These are phyloP conservation scores for Galagoides demidoff DNA, from an alignment of 2,797 vertebrate species.

Conservation along the genomic window DNA sequence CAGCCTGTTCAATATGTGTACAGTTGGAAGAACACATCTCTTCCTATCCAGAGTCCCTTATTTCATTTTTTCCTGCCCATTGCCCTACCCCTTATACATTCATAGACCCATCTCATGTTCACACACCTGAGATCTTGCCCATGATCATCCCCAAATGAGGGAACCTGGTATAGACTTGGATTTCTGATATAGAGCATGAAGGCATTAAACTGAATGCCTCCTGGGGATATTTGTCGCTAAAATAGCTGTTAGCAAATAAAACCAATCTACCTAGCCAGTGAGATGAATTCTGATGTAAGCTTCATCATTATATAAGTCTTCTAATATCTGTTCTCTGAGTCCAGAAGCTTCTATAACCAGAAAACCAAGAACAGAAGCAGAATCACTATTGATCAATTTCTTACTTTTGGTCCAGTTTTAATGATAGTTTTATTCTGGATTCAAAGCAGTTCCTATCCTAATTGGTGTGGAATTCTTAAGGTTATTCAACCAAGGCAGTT, in stretches of 20 bases:
- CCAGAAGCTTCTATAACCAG: neutral
- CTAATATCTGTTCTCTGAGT: neutral
- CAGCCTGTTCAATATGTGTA: slow-evolving; percentile 18
- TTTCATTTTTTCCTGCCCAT: neutral
- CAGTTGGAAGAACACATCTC: neutral
- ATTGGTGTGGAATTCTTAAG: neutral
- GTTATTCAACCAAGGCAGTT: neutral
- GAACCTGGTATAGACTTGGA: neutral
- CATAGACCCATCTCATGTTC: neutral
- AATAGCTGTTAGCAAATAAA: slow-evolving; percentile 35
- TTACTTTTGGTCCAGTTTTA: neutral
- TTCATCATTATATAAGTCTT: neutral
- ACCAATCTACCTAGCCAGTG: neutral
- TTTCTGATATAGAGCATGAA: neutral
- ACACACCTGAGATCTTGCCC: neutral
- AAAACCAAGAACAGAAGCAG: slow-evolving; percentile 10
- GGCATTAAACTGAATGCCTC: neutral
- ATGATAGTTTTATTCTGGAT: slow-evolving; percentile 1
- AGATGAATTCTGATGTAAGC: neutral
- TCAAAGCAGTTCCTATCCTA: neutral
- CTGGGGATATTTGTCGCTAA: slow-evolving; percentile 24
- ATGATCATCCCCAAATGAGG: neutral
- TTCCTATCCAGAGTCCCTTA: neutral
- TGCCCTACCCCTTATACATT: neutral
- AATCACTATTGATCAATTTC: slow-evolving; percentile 8